These are phyloP conservation scores for Drosophila greeni DNA, from an alignment of 2,888 invertebrate species.

Conservation along the genomic window DNA sequence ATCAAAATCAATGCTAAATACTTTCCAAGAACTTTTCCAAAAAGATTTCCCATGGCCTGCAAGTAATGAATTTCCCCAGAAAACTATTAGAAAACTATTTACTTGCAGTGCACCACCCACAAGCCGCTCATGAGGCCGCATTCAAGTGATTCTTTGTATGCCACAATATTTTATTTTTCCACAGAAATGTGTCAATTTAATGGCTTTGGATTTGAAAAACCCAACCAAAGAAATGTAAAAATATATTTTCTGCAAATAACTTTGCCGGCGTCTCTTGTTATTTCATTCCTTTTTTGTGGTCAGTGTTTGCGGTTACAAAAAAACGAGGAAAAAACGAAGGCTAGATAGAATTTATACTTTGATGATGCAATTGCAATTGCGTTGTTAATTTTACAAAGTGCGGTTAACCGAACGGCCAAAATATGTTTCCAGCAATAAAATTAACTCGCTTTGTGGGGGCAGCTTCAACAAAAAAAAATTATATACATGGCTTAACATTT, in stretches of 20 bases:
- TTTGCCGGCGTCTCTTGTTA: conserved; percentile 18
- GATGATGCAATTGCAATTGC: conserved; percentile 38
- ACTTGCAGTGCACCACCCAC: conserved; percentile 8
- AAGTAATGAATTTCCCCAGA: not conserved
- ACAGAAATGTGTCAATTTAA: conserved; percentile 39
- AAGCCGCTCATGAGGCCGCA: conserved; percentile 9
- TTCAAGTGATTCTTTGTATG: conserved; percentile 23
- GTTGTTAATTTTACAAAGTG: conserved; percentile 57
- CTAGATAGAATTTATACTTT: conserved; percentile 22
- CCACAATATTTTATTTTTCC: conserved; percentile 35
- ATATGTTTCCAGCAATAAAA: conserved; percentile 41
- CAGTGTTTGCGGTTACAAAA: conserved; percentile 22
- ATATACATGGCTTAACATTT: not conserved
- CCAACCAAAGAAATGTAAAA: conserved; percentile 8
- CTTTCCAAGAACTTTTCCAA: not conserved
- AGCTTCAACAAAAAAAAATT: not conserved
- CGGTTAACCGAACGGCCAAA: conserved; percentile 48
- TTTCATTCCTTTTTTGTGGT: conserved; percentile 36
- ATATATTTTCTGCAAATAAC: conserved; percentile 25
- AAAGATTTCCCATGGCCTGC: not conserved
- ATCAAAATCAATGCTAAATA: not conserved
- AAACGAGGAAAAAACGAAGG: not conserved
- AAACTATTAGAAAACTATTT: conserved; percentile 1
- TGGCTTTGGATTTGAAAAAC: conserved; percentile 31
- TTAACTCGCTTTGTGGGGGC: conserved; percentile 21